These are phyloP conservation scores for Tetraodon nigroviridis DNA, from an alignment of 2,113 vertebrate species.

Conservation along the genomic window DNA sequence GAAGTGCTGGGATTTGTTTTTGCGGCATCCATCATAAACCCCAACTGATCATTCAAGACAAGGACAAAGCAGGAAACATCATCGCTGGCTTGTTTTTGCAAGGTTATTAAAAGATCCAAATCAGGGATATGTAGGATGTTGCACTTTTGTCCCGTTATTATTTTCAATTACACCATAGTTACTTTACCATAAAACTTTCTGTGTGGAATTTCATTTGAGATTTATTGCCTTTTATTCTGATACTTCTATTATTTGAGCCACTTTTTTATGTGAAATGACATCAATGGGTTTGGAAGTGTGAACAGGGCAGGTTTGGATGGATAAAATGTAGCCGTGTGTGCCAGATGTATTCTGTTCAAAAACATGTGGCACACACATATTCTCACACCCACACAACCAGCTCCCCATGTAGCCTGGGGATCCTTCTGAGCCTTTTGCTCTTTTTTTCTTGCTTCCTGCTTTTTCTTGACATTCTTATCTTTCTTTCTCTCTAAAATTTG, in stretches of 20 bases:
- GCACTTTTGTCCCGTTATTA: not conserved
- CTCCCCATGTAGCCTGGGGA: constrained; percentile 69
- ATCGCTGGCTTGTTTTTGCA: constrained; percentile 25
- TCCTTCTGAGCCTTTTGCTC: constrained; percentile 59
- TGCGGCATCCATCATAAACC: constrained; percentile 29
- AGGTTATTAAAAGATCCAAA: constrained; percentile 28
- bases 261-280: constrained; percentile 53
- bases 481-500: constrained; percentile 17
- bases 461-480: constrained; percentile 4
- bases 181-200: no score
- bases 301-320: constrained; percentile 48
- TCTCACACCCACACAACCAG: constrained; percentile 42
- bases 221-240: no score
- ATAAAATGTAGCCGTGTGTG: constrained; percentile 32
- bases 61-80: constrained; percentile 34
- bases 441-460: constrained; percentile 19
- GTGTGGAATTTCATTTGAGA: constrained; percentile 2
- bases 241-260: no score
- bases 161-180: no score
- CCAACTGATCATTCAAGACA: constrained; percentile 32
- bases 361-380: constrained; percentile 53
- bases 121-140: constrained; percentile 21
- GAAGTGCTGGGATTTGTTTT: constrained; percentile 45
- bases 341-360: constrained; percentile 34
- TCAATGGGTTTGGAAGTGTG: constrained; percentile 47